phyloP scores from a whole-genome alignment of 2,888 invertebrate genomes.

The Heliconius hortense region DNA sequence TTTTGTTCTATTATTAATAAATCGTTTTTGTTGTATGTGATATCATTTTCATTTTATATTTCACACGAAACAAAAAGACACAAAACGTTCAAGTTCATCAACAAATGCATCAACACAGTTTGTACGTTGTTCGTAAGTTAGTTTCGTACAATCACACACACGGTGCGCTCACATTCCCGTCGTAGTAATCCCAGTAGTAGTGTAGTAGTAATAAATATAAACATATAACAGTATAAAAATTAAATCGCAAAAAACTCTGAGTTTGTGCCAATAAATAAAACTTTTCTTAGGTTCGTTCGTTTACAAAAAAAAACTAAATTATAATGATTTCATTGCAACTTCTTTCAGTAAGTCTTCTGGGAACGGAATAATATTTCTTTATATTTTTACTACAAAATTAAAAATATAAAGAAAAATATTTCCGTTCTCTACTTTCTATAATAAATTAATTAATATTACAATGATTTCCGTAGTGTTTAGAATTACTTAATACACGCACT shows the following conservation, averaged over 20 bases:
- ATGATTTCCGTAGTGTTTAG: background rate
- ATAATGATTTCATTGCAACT: background rate
- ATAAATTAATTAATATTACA: background rate
- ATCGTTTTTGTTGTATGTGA: conserved; percentile 62
- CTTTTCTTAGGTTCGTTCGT: background rate
- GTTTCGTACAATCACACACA: background rate
- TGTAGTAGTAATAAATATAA: background rate
- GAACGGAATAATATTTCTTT: too few species aligned
- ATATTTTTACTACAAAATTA: too few species aligned
- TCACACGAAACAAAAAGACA: background rate
- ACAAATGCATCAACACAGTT: background rate
- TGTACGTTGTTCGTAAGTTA: too few species aligned
- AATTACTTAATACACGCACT: background rate
- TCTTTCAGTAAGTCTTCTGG: background rate
- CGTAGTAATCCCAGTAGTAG: background rate
- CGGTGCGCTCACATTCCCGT: background rate
- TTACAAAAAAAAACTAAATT: background rate
- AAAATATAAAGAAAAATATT: too few species aligned
- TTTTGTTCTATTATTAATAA: conserved; percentile 73
- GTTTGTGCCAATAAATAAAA: background rate
- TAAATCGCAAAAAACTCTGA: conserved; percentile 10
- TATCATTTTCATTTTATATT: conserved; percentile 24
- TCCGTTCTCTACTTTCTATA: too few species aligned
- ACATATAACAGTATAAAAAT: background rate
- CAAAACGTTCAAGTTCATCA: background rate